Evolutionary conservation across 2,797 vertebrate genomes (phyloP).

Genomic region (Aldrovandia affinis): DNA sequence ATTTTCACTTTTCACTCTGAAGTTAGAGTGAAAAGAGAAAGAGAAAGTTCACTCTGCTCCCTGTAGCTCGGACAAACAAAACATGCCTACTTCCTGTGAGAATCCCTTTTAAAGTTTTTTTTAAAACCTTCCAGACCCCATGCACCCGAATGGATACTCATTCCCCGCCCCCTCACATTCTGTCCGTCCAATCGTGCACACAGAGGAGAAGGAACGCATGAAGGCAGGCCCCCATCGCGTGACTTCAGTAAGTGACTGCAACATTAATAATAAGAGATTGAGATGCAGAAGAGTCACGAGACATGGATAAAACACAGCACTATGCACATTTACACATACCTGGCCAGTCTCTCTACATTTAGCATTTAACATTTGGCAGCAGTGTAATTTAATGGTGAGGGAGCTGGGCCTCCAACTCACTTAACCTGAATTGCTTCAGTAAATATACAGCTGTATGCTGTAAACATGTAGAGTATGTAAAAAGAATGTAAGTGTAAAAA

Average conservation of each 20-base stretch:
- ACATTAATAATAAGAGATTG: not conserved
- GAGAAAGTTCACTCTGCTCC: not conserved
- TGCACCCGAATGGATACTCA: not conserved
- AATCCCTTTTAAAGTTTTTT: not conserved
- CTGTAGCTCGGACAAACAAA: not conserved
- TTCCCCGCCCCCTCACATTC: not conserved
- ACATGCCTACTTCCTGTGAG: not conserved
- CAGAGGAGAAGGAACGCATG: not conserved
- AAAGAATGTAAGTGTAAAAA: too few relatives aligned
- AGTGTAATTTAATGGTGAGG: too few relatives aligned
- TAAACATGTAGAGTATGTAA: too few relatives aligned
- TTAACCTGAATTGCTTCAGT: slow-evolving; percentile 16
- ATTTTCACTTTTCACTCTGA: not conserved
- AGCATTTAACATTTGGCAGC: too few relatives aligned
- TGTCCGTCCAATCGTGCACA: not conserved
- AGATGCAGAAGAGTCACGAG: not conserved
- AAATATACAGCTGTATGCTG: not conserved
- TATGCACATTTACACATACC: not conserved
- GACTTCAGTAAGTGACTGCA: not conserved
- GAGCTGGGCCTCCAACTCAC: too few relatives aligned
- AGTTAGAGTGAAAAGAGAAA: too few relatives aligned
- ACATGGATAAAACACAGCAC: not conserved
- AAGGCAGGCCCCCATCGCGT: too few relatives aligned
- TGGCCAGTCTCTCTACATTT: too few relatives aligned
- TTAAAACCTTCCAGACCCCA: not conserved